Evolutionary conservation across 2,113 vertebrate genomes (phyloP), one percentile per base, ranked within the genome.

Genomic region (Athene cunicularia): DNA sequence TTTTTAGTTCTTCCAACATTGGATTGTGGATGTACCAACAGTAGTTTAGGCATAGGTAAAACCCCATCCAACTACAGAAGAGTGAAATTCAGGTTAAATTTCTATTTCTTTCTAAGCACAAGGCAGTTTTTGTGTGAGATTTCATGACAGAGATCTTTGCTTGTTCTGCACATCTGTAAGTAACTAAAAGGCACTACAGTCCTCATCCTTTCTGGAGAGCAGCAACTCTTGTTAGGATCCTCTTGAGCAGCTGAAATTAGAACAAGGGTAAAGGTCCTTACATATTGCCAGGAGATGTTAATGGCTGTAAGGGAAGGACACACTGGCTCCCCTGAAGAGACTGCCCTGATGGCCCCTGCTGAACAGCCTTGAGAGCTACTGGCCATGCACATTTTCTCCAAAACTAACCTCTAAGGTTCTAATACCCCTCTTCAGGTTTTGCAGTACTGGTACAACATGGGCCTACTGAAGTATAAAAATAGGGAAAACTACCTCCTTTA

Each of bases 191-290:
- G 66, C 24, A 47, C 22, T 45, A 2, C 5, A 82, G 43, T 8
- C 39, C 71, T 80, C 62, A 47, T 32, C 39, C 39, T 80, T 39
- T 60, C 50, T 8, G 41, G 26, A 76, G 41, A 21, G 39, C 9
- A 59, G n/a, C 0, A 0, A 14, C 22, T 43, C 5, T 24, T n/a
- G 6, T 52, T 26, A 56, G 55, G 45, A 58, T 33, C n/a, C 45
- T 80, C 35, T 9, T 20, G 67, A 80, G 59, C 16, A 52, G 59
- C 2, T 56, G 64, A 50, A 83, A 35, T 3, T 27, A 59, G 58
- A 82, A 73, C 27, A 70, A 55, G 28, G 60, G 24, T 17, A 5
- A 71, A 49, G 5, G 50, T 56, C 55, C 91, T 73, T 43, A 74
- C 17, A 18, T 6, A 7, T 26, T 70, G 59, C 55, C 3, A 5